These are phyloP conservation scores for Steatocranus sp. DNA, from an alignment of 2,797 vertebrate species.

Conservation along the genomic window DNA sequence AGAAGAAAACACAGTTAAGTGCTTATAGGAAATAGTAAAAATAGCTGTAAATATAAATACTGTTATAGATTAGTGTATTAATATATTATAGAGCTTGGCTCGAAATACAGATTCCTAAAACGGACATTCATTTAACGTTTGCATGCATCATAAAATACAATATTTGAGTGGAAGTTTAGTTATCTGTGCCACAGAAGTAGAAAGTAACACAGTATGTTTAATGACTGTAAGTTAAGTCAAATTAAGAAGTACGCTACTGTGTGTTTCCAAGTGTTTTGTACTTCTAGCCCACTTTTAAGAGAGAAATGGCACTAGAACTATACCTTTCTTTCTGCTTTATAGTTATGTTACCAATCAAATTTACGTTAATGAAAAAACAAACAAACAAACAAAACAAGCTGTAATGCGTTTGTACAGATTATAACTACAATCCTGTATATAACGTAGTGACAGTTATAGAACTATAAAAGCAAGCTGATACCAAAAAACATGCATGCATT, in stretches of 20 bases:
- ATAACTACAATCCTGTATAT: background rate
- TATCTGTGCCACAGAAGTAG: background rate
- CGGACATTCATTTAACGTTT: background rate
- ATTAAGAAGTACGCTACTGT: background rate
- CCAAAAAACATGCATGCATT: background rate
- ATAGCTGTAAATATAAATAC: background rate
- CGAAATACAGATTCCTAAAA: background rate
- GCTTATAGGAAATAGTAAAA: background rate
- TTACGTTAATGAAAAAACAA: background rate
- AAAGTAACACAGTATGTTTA: background rate
- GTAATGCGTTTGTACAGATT: background rate
- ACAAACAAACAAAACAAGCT: background rate
- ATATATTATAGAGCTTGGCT: background rate
- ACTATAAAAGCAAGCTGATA: background rate
- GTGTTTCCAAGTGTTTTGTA: background rate
- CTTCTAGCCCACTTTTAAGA: background rate
- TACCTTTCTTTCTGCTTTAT: background rate
- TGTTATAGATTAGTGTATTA: background rate
- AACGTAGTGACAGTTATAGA: background rate
- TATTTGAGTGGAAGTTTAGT: background rate
- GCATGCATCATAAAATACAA: background rate
- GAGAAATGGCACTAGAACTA: background rate
- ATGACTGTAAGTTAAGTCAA: no score
- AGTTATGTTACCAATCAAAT: background rate
- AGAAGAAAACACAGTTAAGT: background rate